Evolutionary conservation across 2,797 vertebrate genomes (phyloP), one percentile per base, ranked within the genome.

Genomic region (Rhincodon typus): DNA sequence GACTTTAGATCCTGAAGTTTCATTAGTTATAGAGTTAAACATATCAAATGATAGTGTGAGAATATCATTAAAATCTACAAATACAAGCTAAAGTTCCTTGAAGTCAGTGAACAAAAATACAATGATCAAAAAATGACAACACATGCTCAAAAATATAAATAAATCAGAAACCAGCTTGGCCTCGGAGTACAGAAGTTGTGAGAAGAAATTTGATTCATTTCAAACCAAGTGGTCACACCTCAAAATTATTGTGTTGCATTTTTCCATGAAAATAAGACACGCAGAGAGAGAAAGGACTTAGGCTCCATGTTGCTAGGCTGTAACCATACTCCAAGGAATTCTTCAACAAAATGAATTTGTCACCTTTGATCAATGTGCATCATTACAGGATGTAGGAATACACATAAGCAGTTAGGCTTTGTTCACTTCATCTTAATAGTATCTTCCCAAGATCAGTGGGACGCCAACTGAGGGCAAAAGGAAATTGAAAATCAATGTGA

Each of bases 281-380:
- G 46, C 46, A 62, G 88, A 91, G 8, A 19, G 86, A 88, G 15
- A 94, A 74, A 69, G 66, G 62, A 13, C 91, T 34, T 94, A 42
- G 30, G 25, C 93, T 72, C 91, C 38, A 70, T 46, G 69, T 42
- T 23, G 1, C 21, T n/a, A 46, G 91, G 27, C 10, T 34, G 69
- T 10, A 94, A 94, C 72, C 21, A 50, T 94, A 13, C 66, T 23
- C 38, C 38, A 42, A 42, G 66, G n/a, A 74, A 94, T 50, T 72
- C 53, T 94, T 50, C 69, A 72, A 42, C 69, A 94, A 74, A 94
- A 46, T 94, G 12, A 74, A 8, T 94, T 74, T 94, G 94, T 74
- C 46, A 46, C 94, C 30, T 67, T 91, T 91, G 62, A 38, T 91
- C 57, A 38, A 38, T 67, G 88, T 66, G 88, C 34, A n/a, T 66